These are phyloP conservation scores for Pissodes strobi DNA, from an alignment of 1,140 invertebrate genomes.

Conservation along the genomic window DNA sequence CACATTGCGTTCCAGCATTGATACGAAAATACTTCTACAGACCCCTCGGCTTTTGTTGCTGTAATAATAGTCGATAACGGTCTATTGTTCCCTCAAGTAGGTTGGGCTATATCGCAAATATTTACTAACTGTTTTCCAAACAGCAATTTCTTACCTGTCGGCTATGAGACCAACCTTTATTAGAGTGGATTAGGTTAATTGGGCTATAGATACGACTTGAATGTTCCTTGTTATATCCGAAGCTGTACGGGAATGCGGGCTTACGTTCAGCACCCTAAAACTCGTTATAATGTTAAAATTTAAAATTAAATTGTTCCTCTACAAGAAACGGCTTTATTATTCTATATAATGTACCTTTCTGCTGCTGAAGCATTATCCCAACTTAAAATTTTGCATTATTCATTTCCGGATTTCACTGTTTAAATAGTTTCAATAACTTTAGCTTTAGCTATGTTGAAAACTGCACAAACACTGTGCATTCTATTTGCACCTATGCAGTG, in stretches of 20 bases:
- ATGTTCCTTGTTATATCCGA: background rate
- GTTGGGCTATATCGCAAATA: constrained; percentile 27
- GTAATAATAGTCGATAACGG: constrained; percentile 24
- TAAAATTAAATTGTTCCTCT: background rate
- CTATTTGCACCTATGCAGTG: too few relatives aligned
- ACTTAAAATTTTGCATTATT: constrained; percentile 9
- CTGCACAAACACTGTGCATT: constrained; percentile 7
- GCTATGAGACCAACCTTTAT: constrained; percentile 23
- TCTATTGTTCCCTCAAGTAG: constrained; percentile 21
- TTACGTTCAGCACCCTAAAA: background rate
- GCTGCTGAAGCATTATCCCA: constrained; percentile 12
- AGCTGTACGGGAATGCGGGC: background rate
- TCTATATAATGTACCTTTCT: too few relatives aligned
- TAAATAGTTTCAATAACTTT: constrained; percentile 20
- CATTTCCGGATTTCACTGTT: constrained; percentile 3
- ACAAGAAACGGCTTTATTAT: too few relatives aligned
- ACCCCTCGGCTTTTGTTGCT: background rate
- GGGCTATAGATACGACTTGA: constrained; percentile 20
- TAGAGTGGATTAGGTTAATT: constrained; percentile 29
- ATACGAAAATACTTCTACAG: background rate
- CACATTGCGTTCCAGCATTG: too few relatives aligned
- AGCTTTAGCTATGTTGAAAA: background rate
- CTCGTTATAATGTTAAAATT: background rate
- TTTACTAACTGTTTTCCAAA: constrained; percentile 27
- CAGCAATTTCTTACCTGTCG: constrained; percentile 29